Evolutionary conservation across 2,888 invertebrate species (phyloP).

Genomic region (Drosophila maculinotata): DNA sequence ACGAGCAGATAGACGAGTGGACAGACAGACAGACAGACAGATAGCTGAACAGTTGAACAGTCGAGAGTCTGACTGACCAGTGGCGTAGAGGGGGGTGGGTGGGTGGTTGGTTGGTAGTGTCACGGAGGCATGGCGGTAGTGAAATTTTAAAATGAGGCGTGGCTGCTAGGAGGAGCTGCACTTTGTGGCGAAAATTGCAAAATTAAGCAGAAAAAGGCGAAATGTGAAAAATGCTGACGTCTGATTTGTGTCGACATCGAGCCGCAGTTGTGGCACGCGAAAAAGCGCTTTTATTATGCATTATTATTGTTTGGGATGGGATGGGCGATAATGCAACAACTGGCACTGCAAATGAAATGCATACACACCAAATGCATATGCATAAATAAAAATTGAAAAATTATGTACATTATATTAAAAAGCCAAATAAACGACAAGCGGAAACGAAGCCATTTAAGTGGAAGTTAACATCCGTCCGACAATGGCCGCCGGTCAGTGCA

Average conservation of each 20-base stretch:
- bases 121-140: slow-evolving; percentile 3
- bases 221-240: slow-evolving; percentile 78
- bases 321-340: slow-evolving; percentile 56
- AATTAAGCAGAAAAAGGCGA: slow-evolving; percentile 75
- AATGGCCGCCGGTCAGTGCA: slow-evolving; percentile 72
- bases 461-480: slow-evolving; percentile 82
- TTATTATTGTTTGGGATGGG: slow-evolving; percentile 59
- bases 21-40: slow-evolving; percentile 14
- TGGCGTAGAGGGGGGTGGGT: slow-evolving; percentile 2
- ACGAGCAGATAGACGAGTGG: slow-evolving; percentile 22
- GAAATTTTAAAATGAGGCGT: slow-evolving; percentile 19
- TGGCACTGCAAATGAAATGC: slow-evolving; percentile 73
- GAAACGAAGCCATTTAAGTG: slow-evolving; percentile 85
- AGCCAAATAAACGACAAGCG: slow-evolving; percentile 82
- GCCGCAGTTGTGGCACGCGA: slow-evolving; percentile 54
- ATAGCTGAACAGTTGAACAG: slow-evolving; percentile 1
- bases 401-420: slow-evolving; percentile 80
- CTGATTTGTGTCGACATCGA: slow-evolving; percentile 76
- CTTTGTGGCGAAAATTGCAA: slow-evolving; percentile 72
- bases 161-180: slow-evolving; percentile 24
- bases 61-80: slow-evolving; percentile 15
- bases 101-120: neutral
- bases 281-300: slow-evolving; percentile 63
- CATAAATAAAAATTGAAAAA: slow-evolving; percentile 80
- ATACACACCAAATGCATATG: slow-evolving; percentile 61